These are phyloP conservation scores for Hemibagrus wyckioides DNA, from an alignment of 2,113 vertebrate genomes.

Conservation along the genomic window DNA sequence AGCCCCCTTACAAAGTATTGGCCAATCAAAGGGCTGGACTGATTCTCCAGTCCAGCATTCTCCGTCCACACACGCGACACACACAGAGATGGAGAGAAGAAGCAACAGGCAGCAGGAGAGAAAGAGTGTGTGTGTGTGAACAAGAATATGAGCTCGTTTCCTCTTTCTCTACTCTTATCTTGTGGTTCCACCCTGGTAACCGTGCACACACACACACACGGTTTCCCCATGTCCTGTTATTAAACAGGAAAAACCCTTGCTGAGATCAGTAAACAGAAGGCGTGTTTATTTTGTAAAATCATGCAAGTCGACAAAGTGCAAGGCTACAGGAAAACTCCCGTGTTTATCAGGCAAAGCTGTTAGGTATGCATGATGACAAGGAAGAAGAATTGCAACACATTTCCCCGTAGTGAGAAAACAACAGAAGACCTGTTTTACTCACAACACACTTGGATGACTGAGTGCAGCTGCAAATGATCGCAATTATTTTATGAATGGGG, in stretches of 20 bases:
- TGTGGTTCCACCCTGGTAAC: constrained; percentile 38
- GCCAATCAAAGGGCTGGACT: constrained; percentile 66
- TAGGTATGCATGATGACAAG: background rate
- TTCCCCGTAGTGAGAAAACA: background rate
- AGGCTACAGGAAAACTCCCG: background rate
- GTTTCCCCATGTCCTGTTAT: constrained; percentile 50
- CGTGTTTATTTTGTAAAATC: background rate
- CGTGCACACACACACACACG: constrained; percentile 15
- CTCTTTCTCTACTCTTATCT: constrained; percentile 37
- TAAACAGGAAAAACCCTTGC: constrained; percentile 33
- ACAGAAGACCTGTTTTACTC: background rate
- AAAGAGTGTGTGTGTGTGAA: background rate
- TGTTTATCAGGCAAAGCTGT: background rate
- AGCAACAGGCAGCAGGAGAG: background rate
- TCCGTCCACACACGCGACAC: constrained; percentile 73
- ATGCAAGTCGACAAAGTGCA: background rate
- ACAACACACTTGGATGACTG: background rate
- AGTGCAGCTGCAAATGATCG: background rate
- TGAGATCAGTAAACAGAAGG: constrained; percentile 7
- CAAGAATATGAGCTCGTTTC: background rate
- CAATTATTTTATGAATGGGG: too few species aligned
- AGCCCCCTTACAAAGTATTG: constrained; percentile 63
- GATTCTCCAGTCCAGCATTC: constrained; percentile 69
- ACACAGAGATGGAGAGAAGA: constrained; percentile 53
- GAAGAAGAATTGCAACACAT: background rate